These are phyloP conservation scores for Scaptodrosophila lebanonensis DNA, from an alignment of 1,140 invertebrate genomes.

Conservation along the genomic window DNA sequence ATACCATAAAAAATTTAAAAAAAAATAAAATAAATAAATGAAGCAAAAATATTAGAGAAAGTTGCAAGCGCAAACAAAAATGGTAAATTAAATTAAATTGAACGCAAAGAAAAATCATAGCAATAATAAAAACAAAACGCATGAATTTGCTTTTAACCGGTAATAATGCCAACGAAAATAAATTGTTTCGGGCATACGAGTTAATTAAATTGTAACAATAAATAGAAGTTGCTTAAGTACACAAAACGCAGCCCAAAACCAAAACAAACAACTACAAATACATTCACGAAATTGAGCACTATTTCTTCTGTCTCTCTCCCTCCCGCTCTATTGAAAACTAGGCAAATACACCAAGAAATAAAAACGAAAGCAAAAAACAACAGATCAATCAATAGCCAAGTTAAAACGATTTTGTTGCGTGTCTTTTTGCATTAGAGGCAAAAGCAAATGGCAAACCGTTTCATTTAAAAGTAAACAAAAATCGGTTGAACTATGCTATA, in stretches of 20 bases:
- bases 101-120: constrained; percentile 9
- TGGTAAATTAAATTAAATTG: constrained; percentile 26
- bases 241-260: no score
- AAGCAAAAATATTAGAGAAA: no score
- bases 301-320: constrained; percentile 26
- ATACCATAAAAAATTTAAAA: constrained; percentile 27
- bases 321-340: not conserved
- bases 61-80: constrained; percentile 9
- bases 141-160: constrained; percentile 38
- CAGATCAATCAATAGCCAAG: constrained; percentile 5
- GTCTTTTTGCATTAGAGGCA: constrained; percentile 10
- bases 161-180: no score
- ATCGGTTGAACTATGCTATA: not conserved
- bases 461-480: constrained; percentile 12
- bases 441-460: constrained; percentile 1
- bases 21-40: not conserved
- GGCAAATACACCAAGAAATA: constrained; percentile 5
- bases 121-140: constrained; percentile 7
- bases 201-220: constrained; percentile 8
- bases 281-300: constrained; percentile 42
- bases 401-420: constrained; percentile 41
- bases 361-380: constrained; percentile 13
- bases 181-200: no score
- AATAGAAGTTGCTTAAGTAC: not conserved
- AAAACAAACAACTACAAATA: no score